Percentiles rank a stretch among this genome's conserved stretches.
Evolutionary conservation across 1,140 invertebrate genomes (phyloP).

Genomic region (Palaemon carinicauda): DNA sequence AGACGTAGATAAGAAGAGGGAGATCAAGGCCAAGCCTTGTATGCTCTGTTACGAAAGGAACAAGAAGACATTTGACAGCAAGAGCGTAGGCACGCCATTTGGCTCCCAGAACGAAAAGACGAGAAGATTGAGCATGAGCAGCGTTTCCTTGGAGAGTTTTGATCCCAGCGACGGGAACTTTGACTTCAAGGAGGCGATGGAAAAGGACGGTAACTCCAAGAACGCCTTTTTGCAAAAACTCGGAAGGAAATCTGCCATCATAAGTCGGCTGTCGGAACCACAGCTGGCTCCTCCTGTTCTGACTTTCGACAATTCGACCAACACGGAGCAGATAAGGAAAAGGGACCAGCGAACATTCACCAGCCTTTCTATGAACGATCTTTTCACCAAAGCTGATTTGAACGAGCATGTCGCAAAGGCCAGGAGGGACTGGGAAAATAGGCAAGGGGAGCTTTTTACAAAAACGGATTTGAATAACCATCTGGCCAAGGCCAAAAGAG

Average conservation of each 20-base stretch:
- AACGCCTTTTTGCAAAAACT: constrained; percentile 52
- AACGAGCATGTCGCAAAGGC: constrained; percentile 49
- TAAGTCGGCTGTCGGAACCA: constrained; percentile 60
- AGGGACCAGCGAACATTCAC: constrained; percentile 63
- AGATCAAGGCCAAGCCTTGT: constrained; percentile 34
- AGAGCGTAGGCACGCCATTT: constrained; percentile 27
- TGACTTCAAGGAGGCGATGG: constrained; percentile 35
- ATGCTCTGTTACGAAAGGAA: constrained; percentile 42
- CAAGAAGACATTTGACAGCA: constrained; percentile 19
- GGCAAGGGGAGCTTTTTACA: too few species aligned
- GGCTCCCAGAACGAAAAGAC: not conserved
- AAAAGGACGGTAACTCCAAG: constrained; percentile 35
- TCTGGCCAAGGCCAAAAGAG: constrained; percentile 30
- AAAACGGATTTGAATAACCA: too few species aligned
- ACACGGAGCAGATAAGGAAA: constrained; percentile 62
- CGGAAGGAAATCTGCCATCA: constrained; percentile 59
- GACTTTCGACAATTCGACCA: constrained; percentile 62
- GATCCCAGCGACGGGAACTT: constrained; percentile 19
- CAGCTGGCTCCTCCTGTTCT: constrained; percentile 55
- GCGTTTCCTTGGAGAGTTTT: constrained; percentile 43
- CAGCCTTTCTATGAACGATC: constrained; percentile 57
- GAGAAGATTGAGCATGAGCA: constrained; percentile 31
- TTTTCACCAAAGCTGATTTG: constrained; percentile 50
- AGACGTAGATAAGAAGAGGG: constrained; percentile 14
- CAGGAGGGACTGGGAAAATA: constrained; percentile 37